Evolutionary conservation across 2,888 invertebrate species (phyloP), one percentile per base, ranked within the genome.

Genomic region (Sphaeridia pumilis): DNA sequence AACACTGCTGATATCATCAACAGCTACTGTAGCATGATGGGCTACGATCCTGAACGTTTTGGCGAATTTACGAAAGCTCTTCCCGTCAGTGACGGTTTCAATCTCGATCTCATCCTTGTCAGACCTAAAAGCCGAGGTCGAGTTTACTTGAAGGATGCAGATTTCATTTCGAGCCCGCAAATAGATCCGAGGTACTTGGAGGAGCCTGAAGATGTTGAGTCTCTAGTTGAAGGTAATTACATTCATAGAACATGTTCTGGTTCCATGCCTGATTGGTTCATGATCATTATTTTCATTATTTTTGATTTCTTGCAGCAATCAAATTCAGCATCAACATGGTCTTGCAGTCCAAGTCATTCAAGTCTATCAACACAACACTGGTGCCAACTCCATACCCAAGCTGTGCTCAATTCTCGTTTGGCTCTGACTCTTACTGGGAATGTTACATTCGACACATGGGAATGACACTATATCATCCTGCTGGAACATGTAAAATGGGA

Each of bases 171-270:
- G 28, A 31, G 25, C n/a, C 61, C 58, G 25, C 14, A 51, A 5
- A 59, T 61, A 44, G 56, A 61, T 38, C 61, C 61, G 3, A 41
- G 50, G n/a, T 61, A 59, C 31, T 54, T 61, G 21, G 54, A 54
- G 26, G 35, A 59, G 42, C 49, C 46, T 1, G 54, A 58, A 24
- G 61, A 61, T 49, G 10, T 57, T 1, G 45, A 46, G 20, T 54
- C 47, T 20, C 36, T 61, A 3, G 52, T 59, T 1, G 57, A 59
- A 46, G 58, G 36, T 35, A n/a, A n/a, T n/a, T n/a, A n/a, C n/a
- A n/a, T n/a, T n/a, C n/a, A n/a, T n/a, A n/a, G n/a, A n/a, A n/a
- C n/a, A n/a, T n/a, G n/a, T n/a, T n/a, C n/a, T n/a, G n/a, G n/a
- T n/a, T n/a, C n/a, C n/a, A n/a, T n/a, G n/a, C n/a, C n/a, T n/a